Evolutionary conservation across 2,888 invertebrate species (phyloP), one percentile per base, ranked within the genome.

Genomic region (Drosophila recens): DNA sequence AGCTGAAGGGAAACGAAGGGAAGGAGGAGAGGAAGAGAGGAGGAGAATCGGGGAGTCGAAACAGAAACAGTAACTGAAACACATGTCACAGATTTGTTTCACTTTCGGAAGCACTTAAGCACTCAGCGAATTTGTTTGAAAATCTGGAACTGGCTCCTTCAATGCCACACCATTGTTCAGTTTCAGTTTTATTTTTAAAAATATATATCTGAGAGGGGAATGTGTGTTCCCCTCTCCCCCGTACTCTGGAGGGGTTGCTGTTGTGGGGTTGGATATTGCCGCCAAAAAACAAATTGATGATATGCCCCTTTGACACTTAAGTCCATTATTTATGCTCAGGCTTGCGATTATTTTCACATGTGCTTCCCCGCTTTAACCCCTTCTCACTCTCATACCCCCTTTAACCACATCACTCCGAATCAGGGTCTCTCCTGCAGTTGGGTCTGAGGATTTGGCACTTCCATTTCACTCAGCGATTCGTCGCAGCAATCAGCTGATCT

Each of bases 81-180:
- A 91, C 90, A 91, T 91, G 91, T 91, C 91, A 90, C 91, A 91
- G 91, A 91, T 91, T 91, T 91, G 91, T 91, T 91, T 90, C 90
- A 82, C 84, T 89, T 90, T 89, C 90, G 90, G 91, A 91, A 91
- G 91, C 91, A 90, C 87, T 87, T 87, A 87, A 87, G 90, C 90
- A 91, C 90, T 90, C 90, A 90, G 88, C 89, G 87, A 90, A 90
- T 90, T 90, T 91, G 90, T 90, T 89, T 87, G 76, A 75, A 76
- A 74, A 68, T 64, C 65, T 65, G 49, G 56, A 70, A 67, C 56
- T 57, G 80, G 33, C 57, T 54, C 63, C 83, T 73, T 82, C 85
- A 82, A 81, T 87, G 85, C 61, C 83, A 75, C 51, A 46, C 51
- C 75, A 74, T 67, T 70, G 69, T 67, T 80, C 67, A 43, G 52